These are phyloP conservation scores for Microvelia longipes DNA, from an alignment of 1,140 invertebrate genomes.

Conservation along the genomic window DNA sequence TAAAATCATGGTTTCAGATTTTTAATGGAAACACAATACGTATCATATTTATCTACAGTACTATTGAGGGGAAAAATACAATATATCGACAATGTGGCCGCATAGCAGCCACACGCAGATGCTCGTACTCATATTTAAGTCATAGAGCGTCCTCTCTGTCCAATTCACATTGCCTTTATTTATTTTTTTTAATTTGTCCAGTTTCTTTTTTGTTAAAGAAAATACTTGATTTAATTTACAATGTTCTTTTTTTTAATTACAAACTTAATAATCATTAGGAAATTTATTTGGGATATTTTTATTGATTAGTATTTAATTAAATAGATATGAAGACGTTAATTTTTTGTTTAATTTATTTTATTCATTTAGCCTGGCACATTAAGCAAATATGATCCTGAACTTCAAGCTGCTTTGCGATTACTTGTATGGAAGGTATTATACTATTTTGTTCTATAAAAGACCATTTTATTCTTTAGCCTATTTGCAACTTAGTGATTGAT, in stretches of 20 bases:
- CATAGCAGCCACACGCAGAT: no score
- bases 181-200: neutral
- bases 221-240: neutral
- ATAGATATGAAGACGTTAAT: no score
- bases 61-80: no score
- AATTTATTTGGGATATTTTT: neutral
- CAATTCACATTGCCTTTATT: neutral
- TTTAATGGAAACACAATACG: no score
- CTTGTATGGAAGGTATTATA: conserved; percentile 1
- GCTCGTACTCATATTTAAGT: no score
- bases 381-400: neutral
- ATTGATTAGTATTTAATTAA: no score
- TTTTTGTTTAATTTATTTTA: neutral
- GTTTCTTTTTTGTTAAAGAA: neutral
- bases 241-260: neutral
- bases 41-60: no score
- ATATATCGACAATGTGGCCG: no score
- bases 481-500: neutral
- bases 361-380: neutral
- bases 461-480: neutral
- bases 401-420: neutral
- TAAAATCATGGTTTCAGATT: no score
- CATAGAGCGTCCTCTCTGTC: no score
- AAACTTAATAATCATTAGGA: neutral
- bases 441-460: neutral